Evolutionary conservation across 1,140 invertebrate genomes (phyloP).

Genomic region (Drusus annulatus): DNA sequence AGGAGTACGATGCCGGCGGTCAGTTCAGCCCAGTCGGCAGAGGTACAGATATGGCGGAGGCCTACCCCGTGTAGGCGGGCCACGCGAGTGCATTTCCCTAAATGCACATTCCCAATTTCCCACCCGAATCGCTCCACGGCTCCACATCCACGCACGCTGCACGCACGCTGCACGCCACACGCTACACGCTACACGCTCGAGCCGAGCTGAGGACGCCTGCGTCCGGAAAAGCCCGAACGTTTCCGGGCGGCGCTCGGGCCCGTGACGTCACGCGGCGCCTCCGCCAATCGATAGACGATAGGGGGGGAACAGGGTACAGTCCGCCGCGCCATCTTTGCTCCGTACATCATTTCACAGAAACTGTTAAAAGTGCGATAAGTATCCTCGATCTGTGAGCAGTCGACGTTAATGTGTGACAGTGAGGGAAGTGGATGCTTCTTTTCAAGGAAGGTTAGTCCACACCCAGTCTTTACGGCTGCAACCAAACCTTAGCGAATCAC

Average conservation of each 20-base stretch:
- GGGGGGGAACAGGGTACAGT: constrained; percentile 41
- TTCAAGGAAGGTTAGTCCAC: constrained; percentile 72
- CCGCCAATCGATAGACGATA: constrained; percentile 55
- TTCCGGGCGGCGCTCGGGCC: constrained; percentile 38
- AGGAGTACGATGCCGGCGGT: too few species aligned
- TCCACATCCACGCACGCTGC: too few species aligned
- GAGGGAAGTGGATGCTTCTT: constrained; percentile 79
- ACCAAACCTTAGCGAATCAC: too few species aligned
- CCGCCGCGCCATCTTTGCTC: constrained; percentile 53
- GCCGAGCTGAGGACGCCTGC: constrained; percentile 33
- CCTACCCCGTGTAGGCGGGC: not conserved
- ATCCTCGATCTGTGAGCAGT: constrained; percentile 49
- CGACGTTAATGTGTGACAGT: constrained; percentile 78
- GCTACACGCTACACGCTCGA: not conserved
- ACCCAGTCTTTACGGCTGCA: not conserved
- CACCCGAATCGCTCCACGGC: not conserved
- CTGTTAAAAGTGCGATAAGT: constrained; percentile 47
- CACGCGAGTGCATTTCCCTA: not conserved
- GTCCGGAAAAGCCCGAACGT: constrained; percentile 33
- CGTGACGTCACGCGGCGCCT: constrained; percentile 43
- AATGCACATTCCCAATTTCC: constrained; percentile 23
- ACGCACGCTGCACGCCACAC: not conserved
- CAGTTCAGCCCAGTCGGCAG: too few species aligned
- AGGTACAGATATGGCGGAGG: too few species aligned
- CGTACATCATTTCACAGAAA: constrained; percentile 48